Percentiles rank a stretch among this genome's conserved stretches.
Conservation (phyloP, 2,113 vertebrate genomes). For the Mobula birostris region DNA sequence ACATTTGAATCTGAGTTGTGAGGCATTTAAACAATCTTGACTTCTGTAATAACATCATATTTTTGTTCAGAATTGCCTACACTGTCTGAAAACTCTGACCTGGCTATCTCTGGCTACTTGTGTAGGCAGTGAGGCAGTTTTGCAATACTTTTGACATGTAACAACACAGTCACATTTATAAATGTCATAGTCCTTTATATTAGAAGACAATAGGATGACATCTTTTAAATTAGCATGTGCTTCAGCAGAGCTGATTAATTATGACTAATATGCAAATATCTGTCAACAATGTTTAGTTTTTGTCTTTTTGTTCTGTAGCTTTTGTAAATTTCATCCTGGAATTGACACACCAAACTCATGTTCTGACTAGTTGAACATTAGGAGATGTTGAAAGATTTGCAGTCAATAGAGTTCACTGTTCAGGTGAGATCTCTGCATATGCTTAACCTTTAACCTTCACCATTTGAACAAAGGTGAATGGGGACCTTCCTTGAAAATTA, state of each 20-base stretch:
- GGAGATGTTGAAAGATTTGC: not conserved
- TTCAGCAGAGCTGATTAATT: not conserved
- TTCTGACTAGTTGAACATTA: conserved; percentile 8
- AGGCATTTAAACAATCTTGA: not conserved
- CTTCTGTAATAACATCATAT: not conserved
- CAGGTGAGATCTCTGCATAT: not conserved
- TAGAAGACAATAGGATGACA: not conserved
- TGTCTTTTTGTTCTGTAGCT: not conserved
- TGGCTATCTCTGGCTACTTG: not conserved
- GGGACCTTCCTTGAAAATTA: not conserved
- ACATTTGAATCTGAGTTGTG: not conserved
- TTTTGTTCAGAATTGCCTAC: not conserved
- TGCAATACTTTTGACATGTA: conserved; percentile 10
- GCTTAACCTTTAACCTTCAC: not conserved
- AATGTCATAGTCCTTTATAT: conserved; percentile 7
- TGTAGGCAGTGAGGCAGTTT: not conserved
- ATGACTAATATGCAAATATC: conserved; percentile 24
- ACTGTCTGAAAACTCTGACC: too few relatives aligned
- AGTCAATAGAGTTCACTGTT: too few relatives aligned
- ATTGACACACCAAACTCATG: not conserved
- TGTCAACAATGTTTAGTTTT: not conserved
- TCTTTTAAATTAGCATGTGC: conserved; percentile 18
- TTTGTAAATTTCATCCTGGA: not conserved
- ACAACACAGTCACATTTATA: conserved; percentile 9
- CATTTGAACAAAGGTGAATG: not conserved